Percentiles rank a stretch among this genome's conserved stretches.
phyloP scores from a whole-genome alignment of 1,140 invertebrate genomes.

The Tetranychus urticae region DNA sequence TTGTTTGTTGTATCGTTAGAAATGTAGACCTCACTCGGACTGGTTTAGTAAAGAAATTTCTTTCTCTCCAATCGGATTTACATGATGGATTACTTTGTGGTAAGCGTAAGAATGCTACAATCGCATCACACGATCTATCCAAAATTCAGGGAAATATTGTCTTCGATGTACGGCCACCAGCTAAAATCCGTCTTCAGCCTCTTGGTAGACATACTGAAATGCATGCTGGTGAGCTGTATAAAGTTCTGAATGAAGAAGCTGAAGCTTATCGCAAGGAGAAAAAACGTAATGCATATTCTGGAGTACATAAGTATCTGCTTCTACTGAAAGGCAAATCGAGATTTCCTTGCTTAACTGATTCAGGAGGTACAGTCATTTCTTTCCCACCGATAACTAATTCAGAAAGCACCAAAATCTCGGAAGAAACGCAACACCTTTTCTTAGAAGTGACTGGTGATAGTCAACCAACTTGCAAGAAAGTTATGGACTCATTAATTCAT shows the following conservation, averaged over 20 bases:
- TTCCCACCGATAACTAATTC: constrained; percentile 62
- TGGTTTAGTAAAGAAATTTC: constrained; percentile 43
- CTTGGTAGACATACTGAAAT: constrained; percentile 32
- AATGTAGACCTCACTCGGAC: constrained; percentile 36
- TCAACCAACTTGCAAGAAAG: constrained; percentile 36
- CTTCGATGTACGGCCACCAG: constrained; percentile 9
- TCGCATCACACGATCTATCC: constrained; percentile 52
- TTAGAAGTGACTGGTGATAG: constrained; percentile 51
- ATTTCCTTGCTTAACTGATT: constrained; percentile 37
- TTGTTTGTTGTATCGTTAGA: constrained; percentile 42
- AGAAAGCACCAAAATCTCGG: constrained; percentile 37
- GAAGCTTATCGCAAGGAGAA: constrained; percentile 40
- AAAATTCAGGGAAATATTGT: constrained; percentile 34
- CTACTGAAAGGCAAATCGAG: constrained; percentile 42
- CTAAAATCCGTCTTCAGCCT: constrained; percentile 29
- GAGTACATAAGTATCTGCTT: constrained; percentile 55
- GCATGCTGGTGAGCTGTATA: constrained; percentile 36
- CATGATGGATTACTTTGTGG: constrained; percentile 46
- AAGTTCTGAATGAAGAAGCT: constrained; percentile 41
- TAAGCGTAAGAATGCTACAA: constrained; percentile 45
- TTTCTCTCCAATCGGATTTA: constrained; percentile 40
- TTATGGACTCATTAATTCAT: constrained; percentile 37
- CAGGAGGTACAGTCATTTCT: constrained; percentile 37
- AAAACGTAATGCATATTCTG: constrained; percentile 46
- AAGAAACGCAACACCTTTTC: constrained; percentile 37